Percentiles rank a stretch among this genome's conserved stretches.
Evolutionary conservation across 2,113 vertebrate species (phyloP).

Genomic region (Rhodinocichla rosea): DNA sequence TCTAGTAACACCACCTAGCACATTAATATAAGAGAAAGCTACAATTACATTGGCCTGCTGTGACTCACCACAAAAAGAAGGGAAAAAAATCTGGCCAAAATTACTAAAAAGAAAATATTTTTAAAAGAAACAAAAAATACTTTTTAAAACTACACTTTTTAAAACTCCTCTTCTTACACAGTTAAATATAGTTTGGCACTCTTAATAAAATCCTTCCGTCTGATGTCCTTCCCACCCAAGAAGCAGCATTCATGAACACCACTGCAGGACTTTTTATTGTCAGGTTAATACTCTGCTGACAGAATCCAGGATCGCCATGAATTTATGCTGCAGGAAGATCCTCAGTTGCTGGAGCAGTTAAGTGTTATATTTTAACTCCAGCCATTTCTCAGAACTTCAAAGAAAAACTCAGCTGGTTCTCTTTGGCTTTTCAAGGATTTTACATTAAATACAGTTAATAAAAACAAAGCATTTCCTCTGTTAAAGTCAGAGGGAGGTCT

Average conservation of each 20-base stretch:
- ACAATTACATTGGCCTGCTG: background rate
- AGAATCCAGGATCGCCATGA: background rate
- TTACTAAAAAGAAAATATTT: background rate
- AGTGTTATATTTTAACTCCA: constrained; percentile 5
- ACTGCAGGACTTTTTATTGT: background rate
- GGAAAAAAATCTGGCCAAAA: background rate
- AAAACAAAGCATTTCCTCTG: background rate
- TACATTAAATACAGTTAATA: background rate
- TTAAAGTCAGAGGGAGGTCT: background rate
- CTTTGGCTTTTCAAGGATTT: background rate
- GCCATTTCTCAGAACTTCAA: background rate
- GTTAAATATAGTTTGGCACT: background rate
- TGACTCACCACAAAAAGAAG: background rate
- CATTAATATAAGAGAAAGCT: background rate
- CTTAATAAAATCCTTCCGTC: constrained; percentile 14
- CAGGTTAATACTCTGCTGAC: background rate
- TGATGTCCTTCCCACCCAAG: background rate
- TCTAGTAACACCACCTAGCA: background rate
- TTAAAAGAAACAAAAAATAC: background rate
- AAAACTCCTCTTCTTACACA: background rate
- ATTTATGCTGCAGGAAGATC: background rate
- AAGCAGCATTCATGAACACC: background rate
- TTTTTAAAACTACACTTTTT: background rate
- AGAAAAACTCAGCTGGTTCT: background rate
- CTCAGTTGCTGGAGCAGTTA: background rate